Conservation (phyloP, 2,888 invertebrate genomes). For the Elegia similella region DNA sequence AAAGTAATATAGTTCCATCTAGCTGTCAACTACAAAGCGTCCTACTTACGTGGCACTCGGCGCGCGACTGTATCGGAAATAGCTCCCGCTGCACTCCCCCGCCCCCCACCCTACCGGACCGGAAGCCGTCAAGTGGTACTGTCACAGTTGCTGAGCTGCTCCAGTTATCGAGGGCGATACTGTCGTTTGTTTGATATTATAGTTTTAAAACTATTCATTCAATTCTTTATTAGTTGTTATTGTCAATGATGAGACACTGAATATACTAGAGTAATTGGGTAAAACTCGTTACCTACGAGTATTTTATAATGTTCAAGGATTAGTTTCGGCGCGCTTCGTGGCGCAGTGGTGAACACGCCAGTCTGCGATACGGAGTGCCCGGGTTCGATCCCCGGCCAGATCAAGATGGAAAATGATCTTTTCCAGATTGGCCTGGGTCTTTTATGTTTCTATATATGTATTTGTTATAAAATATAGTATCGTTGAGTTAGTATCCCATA, state of each 20-base stretch:
- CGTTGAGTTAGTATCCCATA: no score
- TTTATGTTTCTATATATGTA: no score
- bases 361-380: no score
- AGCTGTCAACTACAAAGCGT: background rate
- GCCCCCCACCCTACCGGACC: background rate
- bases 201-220: background rate
- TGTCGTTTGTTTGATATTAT: background rate
- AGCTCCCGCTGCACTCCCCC: background rate
- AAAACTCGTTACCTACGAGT: background rate
- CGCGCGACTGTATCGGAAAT: conserved; percentile 9
- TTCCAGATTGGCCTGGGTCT: no score
- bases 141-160: conserved; percentile 3
- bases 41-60: conserved; percentile 6
- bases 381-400: no score
- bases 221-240: no score
- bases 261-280: no score
- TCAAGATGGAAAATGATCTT: no score
- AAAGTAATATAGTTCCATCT: background rate
- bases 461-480: no score
- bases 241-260: no score
- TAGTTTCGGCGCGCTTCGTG: no score
- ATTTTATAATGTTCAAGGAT: background rate
- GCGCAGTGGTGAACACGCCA: no score
- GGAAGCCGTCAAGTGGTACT: conserved; percentile 10
- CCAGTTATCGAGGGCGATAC: background rate